Percentiles rank a stretch among this genome's conserved stretches.
Conservation (phyloP, 2,113 vertebrate species). For the Eulemur macaco region DNA sequence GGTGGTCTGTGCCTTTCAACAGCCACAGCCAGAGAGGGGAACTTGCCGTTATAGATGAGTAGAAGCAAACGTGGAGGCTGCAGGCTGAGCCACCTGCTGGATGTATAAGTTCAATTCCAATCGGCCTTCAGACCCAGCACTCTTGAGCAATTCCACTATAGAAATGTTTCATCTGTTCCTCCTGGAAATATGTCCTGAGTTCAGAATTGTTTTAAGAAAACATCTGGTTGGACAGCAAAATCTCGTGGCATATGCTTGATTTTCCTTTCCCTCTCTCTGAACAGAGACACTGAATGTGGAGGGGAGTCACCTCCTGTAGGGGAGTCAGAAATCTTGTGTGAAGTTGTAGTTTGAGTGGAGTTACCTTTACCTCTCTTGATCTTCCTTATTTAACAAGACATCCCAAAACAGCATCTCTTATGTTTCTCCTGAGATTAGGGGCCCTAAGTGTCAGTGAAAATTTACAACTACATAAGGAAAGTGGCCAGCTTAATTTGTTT, state of each 20-base stretch:
- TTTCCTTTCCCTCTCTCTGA: constrained; percentile 17
- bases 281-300: not conserved
- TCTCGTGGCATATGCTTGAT: not conserved
- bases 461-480: constrained; percentile 13
- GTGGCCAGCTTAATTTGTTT: not conserved
- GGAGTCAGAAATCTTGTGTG: not conserved
- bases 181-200: not conserved
- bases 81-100: not conserved
- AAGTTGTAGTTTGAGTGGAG: not conserved
- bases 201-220: constrained; percentile 10
- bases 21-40: not conserved
- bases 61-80: constrained; percentile 21
- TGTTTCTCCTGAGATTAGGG: constrained; percentile 11
- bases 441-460: not conserved
- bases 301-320: not conserved
- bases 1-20: constrained; percentile 39
- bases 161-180: not conserved
- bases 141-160: not conserved
- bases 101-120: constrained; percentile 32
- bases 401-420: not conserved
- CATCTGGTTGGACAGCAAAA: not conserved
- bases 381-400: not conserved
- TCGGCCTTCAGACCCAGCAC: not conserved
- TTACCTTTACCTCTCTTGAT: not conserved
- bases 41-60: not conserved